Percentiles rank a stretch among this genome's conserved stretches.
Conservation (phyloP, 2,113 vertebrate species). For the Pangasianodon gigas region DNA sequence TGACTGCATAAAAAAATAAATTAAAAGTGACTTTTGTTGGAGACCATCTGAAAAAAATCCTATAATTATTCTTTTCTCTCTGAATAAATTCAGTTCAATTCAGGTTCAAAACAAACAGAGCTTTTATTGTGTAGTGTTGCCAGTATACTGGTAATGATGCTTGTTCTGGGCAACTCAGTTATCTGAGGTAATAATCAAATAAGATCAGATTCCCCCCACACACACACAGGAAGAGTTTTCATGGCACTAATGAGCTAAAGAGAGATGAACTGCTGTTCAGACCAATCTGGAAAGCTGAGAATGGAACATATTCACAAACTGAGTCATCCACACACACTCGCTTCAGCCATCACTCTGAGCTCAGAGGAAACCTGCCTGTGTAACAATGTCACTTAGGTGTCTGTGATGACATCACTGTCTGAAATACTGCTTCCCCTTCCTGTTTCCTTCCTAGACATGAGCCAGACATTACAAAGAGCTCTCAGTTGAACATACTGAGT, state of each 20-base stretch:
- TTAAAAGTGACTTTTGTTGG: not conserved
- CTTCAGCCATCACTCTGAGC: not conserved
- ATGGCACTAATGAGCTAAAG: conserved; percentile 3
- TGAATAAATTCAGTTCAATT: not conserved
- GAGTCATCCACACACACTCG: conserved; percentile 1
- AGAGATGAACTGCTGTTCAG: not conserved
- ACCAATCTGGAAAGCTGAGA: not conserved
- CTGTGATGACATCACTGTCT: conserved; percentile 48
- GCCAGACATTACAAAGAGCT: conserved; percentile 6
- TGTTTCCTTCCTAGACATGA: conserved; percentile 31
- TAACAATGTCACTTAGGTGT: conserved; percentile 29
- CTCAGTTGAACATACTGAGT: not conserved
- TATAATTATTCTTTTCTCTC: not conserved
- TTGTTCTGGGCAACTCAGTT: not conserved
- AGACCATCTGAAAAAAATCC: not conserved
- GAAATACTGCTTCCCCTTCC: conserved; percentile 43
- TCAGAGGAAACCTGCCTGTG: conserved; percentile 17
- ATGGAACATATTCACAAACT: not conserved
- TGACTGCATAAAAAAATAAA: not conserved
- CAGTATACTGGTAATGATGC: not conserved
- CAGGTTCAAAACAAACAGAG: conserved; percentile 10
- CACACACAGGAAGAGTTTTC: conserved; percentile 3
- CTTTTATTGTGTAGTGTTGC: not conserved
- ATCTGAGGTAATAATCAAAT: conserved; percentile 14
- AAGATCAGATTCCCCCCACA: not conserved